Base-by-base conservation (phyloP, 2,113 vertebrate genomes). In the Microtus ochrogaster region DNA sequence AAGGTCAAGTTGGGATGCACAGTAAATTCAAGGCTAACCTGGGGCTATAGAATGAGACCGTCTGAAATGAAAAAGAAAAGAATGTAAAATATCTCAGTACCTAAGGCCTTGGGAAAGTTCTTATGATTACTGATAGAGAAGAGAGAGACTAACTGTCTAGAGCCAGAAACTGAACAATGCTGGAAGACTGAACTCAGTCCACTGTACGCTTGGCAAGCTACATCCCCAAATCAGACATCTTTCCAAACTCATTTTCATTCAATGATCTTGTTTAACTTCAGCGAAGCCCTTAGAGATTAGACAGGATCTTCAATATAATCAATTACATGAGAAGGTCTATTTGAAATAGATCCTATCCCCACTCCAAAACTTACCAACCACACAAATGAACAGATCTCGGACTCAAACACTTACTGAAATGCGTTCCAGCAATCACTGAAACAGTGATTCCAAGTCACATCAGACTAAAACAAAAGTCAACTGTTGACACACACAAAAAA, bases 191-290 rank as follows among this genome's bases (percentile, higher is more conserved):
- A 65, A 66, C 44, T 83, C 61, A 55, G 2, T n/a, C n/a, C 83
- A 12, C 13, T 11, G n/a, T 5, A 58, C 11, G 28, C 19, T 70
- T 39, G 55, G n/a, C 79, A 30, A 61, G 82, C 61, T 65, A 77
- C 49, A 24, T 36, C 61, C 70, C 58, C 39, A 78, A 30, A 61
- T n/a, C 41, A 19, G 77, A 14, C 65, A 74, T 65, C 68, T 88
- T 95, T 91, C 66, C 73, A 91, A 96, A 87, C 36, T 49, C n/a
- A 83, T 58, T 95, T 52, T 95, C 55, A 52, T 52, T 92, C 58
- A 68, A 39, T 44, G 74, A 88, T 22, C 70, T 68, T 89, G 81
- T 58, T 88, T 83, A 74, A 96, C 89, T 96, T 65, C 66, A 77
- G 78, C 13, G 33, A 91, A 41, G 28, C 6, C 24, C 61, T 78